Conservation (phyloP, 2,113 vertebrate species). For the Nesogale talazaci region DNA sequence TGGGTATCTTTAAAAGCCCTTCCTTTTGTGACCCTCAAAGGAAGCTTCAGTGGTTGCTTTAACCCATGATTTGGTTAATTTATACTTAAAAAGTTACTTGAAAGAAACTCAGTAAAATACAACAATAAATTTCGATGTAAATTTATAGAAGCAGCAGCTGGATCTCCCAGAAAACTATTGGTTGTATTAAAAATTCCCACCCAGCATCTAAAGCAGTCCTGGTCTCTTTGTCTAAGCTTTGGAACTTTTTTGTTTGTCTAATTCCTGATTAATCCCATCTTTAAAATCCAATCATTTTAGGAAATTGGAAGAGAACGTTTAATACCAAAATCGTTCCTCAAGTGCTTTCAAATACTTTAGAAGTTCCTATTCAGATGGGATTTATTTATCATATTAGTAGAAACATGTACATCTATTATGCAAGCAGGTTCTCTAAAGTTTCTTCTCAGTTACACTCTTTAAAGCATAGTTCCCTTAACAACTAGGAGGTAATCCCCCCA, state of each 20-base stretch:
- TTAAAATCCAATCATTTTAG: constrained; percentile 6
- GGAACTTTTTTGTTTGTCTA: neutral
- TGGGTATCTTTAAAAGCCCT: neutral
- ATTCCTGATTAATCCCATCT: constrained; percentile 9
- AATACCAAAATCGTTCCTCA: constrained; percentile 44
- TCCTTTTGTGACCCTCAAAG: constrained; percentile 25
- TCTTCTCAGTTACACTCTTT: neutral
- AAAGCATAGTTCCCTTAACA: neutral
- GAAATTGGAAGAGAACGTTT: constrained; percentile 49
- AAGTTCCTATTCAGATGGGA: constrained; percentile 32
- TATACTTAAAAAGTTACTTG: constrained; percentile 32
- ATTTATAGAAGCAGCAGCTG: neutral
- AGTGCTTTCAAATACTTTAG: neutral
- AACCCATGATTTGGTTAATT: constrained; percentile 13
- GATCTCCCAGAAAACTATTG: neutral
- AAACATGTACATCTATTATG: constrained; percentile 30
- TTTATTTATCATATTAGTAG: constrained; percentile 18
- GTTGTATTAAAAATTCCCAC: neutral
- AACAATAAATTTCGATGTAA: constrained; percentile 22
- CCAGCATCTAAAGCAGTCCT: neutral
- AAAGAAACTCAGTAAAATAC: constrained; percentile 33
- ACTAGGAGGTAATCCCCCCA: no score
- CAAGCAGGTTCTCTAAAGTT: constrained; percentile 36
- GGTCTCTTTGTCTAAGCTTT: constrained; percentile 15
- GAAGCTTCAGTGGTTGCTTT: neutral